A percentile compares a stretch with the other conserved stretches of the same genome.
phyloP scores from a whole-genome alignment of 2,113 vertebrate genomes.

The Apodemus sylvaticus region DNA sequence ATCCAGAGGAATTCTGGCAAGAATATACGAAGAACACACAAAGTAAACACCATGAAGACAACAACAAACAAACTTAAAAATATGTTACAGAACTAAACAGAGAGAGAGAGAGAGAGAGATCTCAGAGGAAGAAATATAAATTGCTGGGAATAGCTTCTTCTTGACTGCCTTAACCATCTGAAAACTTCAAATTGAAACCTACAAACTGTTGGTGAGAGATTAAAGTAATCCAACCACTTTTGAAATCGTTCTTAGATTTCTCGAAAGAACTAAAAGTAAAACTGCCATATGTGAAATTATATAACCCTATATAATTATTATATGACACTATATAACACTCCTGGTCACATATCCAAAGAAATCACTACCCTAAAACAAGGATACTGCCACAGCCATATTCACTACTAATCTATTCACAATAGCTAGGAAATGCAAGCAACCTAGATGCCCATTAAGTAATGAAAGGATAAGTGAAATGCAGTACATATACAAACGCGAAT shows the following conservation, averaged over 20 bases:
- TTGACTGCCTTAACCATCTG: neutral
- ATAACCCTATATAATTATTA: neutral
- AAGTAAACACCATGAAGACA: neutral
- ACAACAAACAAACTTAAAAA: neutral
- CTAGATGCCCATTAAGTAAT: neutral
- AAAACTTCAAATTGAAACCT: neutral
- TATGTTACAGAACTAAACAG: neutral
- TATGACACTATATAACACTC: neutral
- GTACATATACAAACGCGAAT: neutral
- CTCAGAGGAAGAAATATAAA: neutral
- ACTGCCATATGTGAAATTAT: neutral
- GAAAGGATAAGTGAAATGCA: neutral
- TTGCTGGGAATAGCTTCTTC: neutral
- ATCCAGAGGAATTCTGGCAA: neutral
- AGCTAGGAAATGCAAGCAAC: neutral
- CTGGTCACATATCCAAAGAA: neutral
- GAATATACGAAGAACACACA: neutral
- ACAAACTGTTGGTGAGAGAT: neutral
- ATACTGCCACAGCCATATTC: neutral
- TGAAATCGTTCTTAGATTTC: neutral
- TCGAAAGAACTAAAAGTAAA: neutral
- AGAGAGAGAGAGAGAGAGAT: neutral
- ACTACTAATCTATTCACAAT: neutral
- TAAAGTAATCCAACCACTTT: neutral
- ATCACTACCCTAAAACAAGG: neutral